Percentiles rank a stretch among this genome's conserved stretches.
These are phyloP conservation scores for Luehdorfia chinensis DNA, from an alignment of 1,140 invertebrate genomes.

Conservation along the genomic window DNA sequence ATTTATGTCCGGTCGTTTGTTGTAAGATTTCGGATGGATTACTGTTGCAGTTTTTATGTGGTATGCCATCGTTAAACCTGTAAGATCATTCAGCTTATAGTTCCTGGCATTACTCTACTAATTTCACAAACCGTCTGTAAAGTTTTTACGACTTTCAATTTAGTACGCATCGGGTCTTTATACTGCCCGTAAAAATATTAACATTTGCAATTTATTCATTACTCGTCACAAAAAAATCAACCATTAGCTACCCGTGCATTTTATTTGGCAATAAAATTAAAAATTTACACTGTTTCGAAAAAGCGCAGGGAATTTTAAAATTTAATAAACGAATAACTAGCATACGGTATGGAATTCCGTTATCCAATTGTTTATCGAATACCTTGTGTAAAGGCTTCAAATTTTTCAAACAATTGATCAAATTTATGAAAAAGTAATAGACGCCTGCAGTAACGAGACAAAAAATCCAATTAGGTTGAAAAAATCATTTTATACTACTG, in stretches of 20 bases:
- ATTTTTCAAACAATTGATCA: conserved; percentile 5
- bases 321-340: conserved; percentile 3
- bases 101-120: no score
- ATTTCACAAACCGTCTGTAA: no score
- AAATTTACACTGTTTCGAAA: conserved; percentile 9
- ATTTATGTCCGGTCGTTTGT: no score
- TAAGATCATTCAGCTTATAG: no score
- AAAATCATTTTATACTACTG: neutral
- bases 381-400: conserved; percentile 6
- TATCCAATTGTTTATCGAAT: conserved; percentile 16
- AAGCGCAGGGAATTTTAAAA: conserved; percentile 1
- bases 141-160: no score
- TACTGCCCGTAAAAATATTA: no score
- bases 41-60: no score
- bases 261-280: conserved; percentile 11
- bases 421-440: conserved; percentile 8
- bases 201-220: neutral
- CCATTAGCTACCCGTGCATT: conserved; percentile 2
- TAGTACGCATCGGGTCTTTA: no score
- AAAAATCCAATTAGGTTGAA: conserved; percentile 16
- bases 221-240: conserved; percentile 5
- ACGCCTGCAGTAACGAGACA: conserved; percentile 13
- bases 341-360: conserved; percentile 4
- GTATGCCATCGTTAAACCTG: no score
- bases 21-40: no score